phyloP scores from a whole-genome alignment of 2,797 vertebrate species.

The Crocidura indochinensis region DNA sequence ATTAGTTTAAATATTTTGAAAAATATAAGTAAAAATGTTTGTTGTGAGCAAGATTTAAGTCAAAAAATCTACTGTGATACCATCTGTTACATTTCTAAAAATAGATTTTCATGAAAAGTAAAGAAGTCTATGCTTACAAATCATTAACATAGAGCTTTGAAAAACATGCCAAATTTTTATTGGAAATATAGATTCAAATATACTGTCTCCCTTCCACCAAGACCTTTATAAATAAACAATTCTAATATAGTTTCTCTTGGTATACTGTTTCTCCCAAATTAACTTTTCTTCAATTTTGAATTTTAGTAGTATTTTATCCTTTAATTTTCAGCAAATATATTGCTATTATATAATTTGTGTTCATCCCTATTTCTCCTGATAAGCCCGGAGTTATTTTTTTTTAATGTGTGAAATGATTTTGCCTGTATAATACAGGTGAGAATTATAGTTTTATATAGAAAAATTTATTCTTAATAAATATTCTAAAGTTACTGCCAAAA shows the following conservation, averaged over 20 bases:
- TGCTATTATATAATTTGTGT: background rate
- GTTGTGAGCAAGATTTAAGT: conserved; percentile 44
- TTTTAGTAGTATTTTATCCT: background rate
- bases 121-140: conserved; percentile 29
- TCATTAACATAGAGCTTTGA: background rate
- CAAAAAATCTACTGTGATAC: conserved; percentile 9
- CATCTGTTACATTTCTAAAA: conserved; percentile 36
- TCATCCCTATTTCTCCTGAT: background rate
- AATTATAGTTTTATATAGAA: background rate
- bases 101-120: conserved; percentile 9
- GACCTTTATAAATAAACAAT: conserved; percentile 36
- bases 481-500: background rate
- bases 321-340: conserved; percentile 6
- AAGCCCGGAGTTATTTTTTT: background rate
- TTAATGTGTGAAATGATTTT: background rate
- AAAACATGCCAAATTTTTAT: conserved; percentile 55
- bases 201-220: conserved; percentile 25
- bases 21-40: background rate
- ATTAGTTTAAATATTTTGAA: too few relatives aligned
- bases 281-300: conserved; percentile 10
- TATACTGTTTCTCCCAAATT: background rate
- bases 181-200: conserved; percentile 55
- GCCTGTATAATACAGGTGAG: background rate
- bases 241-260: background rate
- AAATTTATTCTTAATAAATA: conserved; percentile 29